phyloP scores from a whole-genome alignment of 2,113 vertebrate species.

The Pogonocichla stellata region DNA sequence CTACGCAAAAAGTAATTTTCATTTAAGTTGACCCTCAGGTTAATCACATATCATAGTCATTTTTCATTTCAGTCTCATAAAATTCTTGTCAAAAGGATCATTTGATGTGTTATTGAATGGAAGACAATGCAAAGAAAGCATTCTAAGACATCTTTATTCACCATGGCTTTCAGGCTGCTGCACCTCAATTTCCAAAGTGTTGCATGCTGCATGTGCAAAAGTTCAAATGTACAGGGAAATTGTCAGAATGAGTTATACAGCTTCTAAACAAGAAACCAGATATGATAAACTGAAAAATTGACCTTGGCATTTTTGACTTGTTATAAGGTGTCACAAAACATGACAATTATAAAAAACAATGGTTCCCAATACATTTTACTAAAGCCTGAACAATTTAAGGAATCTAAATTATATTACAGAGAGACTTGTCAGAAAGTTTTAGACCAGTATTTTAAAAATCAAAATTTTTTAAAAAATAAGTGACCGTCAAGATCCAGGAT shows the following conservation, averaged over 20 bases:
- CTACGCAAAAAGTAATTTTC: not conserved
- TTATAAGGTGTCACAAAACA: not conserved
- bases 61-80: not conserved
- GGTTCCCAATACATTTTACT: not conserved
- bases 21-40: not conserved
- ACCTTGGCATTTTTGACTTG: not conserved
- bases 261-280: not conserved
- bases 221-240: not conserved
- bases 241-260: not conserved
- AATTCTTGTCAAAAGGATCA: not conserved
- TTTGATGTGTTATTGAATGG: not conserved
- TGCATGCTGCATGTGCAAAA: not conserved
- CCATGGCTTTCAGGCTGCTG: not conserved
- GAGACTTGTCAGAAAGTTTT: not conserved
- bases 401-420: not conserved
- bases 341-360: not conserved
- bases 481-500: not conserved
- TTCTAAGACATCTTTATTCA: not conserved
- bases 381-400: not conserved
- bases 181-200: not conserved
- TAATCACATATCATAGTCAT: not conserved
- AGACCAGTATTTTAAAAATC: not conserved
- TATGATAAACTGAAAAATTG: not conserved
- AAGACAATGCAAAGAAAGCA: not conserved
- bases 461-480: not conserved